Base-by-base conservation (phyloP, 2,888 invertebrate genomes). In the Graphium colonna region DNA sequence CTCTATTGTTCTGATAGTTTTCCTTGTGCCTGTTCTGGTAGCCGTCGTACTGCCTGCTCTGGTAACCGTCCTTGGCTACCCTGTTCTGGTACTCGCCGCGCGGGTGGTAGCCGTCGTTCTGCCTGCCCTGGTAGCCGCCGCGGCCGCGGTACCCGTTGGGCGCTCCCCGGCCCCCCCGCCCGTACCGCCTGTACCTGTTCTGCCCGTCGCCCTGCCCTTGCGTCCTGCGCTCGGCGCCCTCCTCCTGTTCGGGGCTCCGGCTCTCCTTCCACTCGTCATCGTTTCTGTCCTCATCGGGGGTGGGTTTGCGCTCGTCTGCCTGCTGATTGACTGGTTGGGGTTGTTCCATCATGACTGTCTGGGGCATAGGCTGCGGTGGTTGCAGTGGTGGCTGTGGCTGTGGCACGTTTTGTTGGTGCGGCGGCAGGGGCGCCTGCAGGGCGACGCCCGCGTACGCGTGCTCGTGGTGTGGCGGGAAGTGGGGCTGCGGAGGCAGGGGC, bases 401-500 rank as follows among this genome's bases (percentile, higher is more conserved):
- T 15, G 68, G 68, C 46, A 69, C 55, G 2, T 64, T 56, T 38
- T 63, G 63, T 8, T 69, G 63, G 13, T 69, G 78, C 63, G 75
- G 74, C 46, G 68, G 77, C 47, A 65, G 57, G 17, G 64, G 60
- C 13, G 60, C 62, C 71, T 80, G 17, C 71, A 82, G 1, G 82
- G 69, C 64, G 3, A 68, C 60, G 8, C 60, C 88, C 26, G 91
- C 90, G 82, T 91, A 85, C 0, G 90, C 89, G 5, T 91, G 91
- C 13, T 91, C 91, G 1, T 90, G 90, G 38, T 90, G 91, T 53
- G 85, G 87, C 38, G 90, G 83, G 68, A 90, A 90, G 60, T 90
- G 90, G 55, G 90, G 91, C 63, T 87, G 90, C 45, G 91, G 91
- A 44, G 91, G 90, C 71, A 91, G 75, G 53, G 92, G 92, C 52